These are phyloP conservation scores for Hydrozoanthus gracilis DNA, from an alignment of 92 coral and sea anemone genomes.

Conservation along the genomic window DNA sequence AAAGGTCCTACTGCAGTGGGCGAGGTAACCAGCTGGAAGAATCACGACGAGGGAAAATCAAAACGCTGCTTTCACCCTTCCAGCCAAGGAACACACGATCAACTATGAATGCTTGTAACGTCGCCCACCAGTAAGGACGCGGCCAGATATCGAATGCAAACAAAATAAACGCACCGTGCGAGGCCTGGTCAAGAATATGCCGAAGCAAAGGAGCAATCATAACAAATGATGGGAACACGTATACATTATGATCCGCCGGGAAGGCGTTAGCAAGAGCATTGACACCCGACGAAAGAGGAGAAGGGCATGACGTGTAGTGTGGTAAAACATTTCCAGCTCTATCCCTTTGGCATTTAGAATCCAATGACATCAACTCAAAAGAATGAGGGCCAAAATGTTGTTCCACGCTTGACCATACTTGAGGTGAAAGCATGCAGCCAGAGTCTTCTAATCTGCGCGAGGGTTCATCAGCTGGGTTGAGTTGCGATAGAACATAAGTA, in stretches of 20 bases:
- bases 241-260: slow-evolving; percentile 34
- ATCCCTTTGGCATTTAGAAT: slow-evolving; percentile 45
- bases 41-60: too few relatives aligned
- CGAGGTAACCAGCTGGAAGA: slow-evolving; percentile 4
- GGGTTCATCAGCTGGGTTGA: slow-evolving; percentile 48
- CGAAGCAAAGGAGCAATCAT: slow-evolving; percentile 42
- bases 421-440: slow-evolving; percentile 48
- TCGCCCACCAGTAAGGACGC: neutral
- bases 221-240: slow-evolving; percentile 44
- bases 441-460: slow-evolving; percentile 24
- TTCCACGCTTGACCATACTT: slow-evolving; percentile 42
- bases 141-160: neutral
- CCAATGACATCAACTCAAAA: slow-evolving; percentile 47
- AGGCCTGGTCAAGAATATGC: slow-evolving; percentile 31
- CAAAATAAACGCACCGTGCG: slow-evolving; percentile 24
- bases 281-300: slow-evolving; percentile 8
- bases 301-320: slow-evolving; percentile 56
- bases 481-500: slow-evolving; percentile 31
- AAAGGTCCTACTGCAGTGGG: slow-evolving; percentile 70
- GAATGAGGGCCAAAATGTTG: slow-evolving; percentile 51
- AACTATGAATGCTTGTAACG: neutral
- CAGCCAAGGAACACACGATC: slow-evolving; percentile 5
- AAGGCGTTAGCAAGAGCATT: slow-evolving; percentile 40
- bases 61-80: too few relatives aligned
- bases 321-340: slow-evolving; percentile 41